Conservation (phyloP, 2,797 vertebrate species). For the Crocidura indochinensis region DNA sequence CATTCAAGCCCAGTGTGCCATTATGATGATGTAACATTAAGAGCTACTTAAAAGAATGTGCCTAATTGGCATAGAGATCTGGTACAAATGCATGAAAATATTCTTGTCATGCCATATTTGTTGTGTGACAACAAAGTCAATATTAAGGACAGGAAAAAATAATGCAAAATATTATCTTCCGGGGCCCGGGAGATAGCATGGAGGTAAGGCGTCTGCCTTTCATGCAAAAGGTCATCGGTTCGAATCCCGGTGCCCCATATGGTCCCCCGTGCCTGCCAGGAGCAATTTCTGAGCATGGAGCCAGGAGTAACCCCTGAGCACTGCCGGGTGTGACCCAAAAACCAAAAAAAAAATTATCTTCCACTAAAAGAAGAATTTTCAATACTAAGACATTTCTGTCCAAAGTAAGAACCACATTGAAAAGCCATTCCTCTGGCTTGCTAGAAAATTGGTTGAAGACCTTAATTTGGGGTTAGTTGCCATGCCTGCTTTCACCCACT, state of each 20-base stretch:
- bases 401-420: constrained; percentile 94
- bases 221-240: too few species aligned
- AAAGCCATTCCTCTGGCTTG: constrained; percentile 94
- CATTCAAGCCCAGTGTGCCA: constrained; percentile 98
- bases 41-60: too few species aligned
- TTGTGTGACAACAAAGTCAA: constrained; percentile 99
- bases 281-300: too few species aligned
- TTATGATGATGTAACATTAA: too few species aligned
- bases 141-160: constrained; percentile 99
- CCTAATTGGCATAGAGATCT: constrained; percentile 99
- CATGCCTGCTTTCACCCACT: constrained; percentile 93
- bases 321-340: too few species aligned
- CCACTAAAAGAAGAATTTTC: constrained; percentile 99
- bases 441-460: constrained; percentile 93
- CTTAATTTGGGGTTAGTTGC: constrained; percentile 93
- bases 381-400: constrained; percentile 94
- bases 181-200: too few species aligned
- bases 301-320: too few species aligned
- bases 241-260: too few species aligned
- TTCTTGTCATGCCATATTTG: constrained; percentile 99
- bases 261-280: too few species aligned
- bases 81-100: constrained; percentile 99
- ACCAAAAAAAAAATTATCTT: too few species aligned
- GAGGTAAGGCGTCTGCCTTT: too few species aligned
- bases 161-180: too few species aligned